Evolutionary conservation across 1,140 invertebrate species (phyloP), one percentile per base, ranked within the genome.

Genomic region (Lineus longissimus): DNA sequence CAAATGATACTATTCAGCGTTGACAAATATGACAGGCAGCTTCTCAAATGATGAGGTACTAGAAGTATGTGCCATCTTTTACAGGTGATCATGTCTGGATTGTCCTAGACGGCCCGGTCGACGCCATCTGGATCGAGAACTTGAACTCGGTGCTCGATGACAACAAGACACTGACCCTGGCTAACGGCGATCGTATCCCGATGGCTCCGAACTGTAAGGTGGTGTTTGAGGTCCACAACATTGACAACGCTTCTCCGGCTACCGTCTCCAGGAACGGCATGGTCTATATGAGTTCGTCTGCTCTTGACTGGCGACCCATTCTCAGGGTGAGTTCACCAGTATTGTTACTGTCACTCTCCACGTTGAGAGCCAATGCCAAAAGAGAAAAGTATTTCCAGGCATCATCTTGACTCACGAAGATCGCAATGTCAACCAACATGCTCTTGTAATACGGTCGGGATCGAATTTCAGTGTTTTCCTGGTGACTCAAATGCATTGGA

Each of bases 51-150:
- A n/a, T n/a, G n/a, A n/a, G n/a, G n/a, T n/a, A n/a, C n/a, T n/a
- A n/a, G n/a, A n/a, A n/a, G n/a, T n/a, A 43, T 43, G 11, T 55
- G 22, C 11, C 22, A 55, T n/a, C 64, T 25, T 55, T 56, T 47
- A 9, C 45, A 79, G 79, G 77, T 56, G 79, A 81, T 40, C 73
- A 76, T 60, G 68, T 92, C 47, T 82, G 80, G 80, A 69, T 82
- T 27, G 72, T 81, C 4, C 63, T 82, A 19, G 80, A 82, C 68
- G 80, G 80, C 19, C 80, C 80, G 36, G 80, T 82, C 22, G 80
- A 82, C 72, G 80, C 80, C 54, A 78, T 82, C 22, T 82, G 80
- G 80, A 82, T 82, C 70, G 80, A 82, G 63, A 82, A 82, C 61
- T 68, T 82, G 9, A 82, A 82, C 67, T 82, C 80, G 58, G 80